Conservation (phyloP, 2,797 vertebrate genomes). For the Gadopsis marmoratus region DNA sequence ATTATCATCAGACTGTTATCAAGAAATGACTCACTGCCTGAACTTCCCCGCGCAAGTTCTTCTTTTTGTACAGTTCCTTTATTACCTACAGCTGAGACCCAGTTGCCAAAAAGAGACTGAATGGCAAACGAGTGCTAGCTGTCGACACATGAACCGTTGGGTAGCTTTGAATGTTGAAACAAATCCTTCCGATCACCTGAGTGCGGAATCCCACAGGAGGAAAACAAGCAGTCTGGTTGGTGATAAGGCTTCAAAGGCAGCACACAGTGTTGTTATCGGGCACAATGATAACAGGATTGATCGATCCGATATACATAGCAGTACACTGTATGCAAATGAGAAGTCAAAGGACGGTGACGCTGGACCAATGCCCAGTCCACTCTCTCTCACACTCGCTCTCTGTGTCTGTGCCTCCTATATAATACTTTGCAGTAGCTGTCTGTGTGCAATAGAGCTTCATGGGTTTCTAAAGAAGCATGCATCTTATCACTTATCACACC, state of each 20-base stretch:
- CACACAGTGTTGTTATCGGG: constrained; percentile 35
- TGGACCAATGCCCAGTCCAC: constrained; percentile 33
- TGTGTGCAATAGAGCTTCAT: not conserved
- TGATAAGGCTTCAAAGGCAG: constrained; percentile 42
- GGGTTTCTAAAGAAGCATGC: constrained; percentile 12
- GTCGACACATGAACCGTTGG: constrained; percentile 20
- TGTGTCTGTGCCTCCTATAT: constrained; percentile 24
- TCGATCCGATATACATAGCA: constrained; percentile 55
- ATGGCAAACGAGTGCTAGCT: not conserved
- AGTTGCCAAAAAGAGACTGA: constrained; percentile 6
- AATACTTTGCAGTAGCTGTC: not conserved
- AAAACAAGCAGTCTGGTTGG: constrained; percentile 32
- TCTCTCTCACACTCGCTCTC: not conserved
- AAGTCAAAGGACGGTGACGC: constrained; percentile 26
- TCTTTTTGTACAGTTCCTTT: constrained; percentile 50
- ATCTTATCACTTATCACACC: not conserved
- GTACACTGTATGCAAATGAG: not conserved
- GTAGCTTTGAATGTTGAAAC: constrained; percentile 21
- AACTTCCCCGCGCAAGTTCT: constrained; percentile 56
- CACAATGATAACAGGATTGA: constrained; percentile 40
- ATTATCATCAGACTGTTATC: constrained; percentile 35
- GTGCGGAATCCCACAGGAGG: constrained; percentile 19
- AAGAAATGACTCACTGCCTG: constrained; percentile 14
- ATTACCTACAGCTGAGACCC: constrained; percentile 11
- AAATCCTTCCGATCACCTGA: constrained; percentile 34